Evolutionary conservation across 2,888 invertebrate genomes (phyloP).

Genomic region (Cheilosia variabilis): DNA sequence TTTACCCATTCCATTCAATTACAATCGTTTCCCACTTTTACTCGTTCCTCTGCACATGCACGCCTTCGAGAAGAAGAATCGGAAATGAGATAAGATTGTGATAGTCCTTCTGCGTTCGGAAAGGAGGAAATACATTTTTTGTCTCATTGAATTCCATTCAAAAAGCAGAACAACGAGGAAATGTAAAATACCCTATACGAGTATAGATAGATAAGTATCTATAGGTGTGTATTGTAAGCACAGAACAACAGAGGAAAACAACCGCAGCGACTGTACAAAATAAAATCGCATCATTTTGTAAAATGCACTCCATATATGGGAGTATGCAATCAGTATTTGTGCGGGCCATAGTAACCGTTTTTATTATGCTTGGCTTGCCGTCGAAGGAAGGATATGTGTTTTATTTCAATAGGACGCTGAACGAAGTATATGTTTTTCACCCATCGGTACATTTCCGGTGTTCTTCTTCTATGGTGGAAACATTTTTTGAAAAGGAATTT

Average conservation of each 20-base stretch:
- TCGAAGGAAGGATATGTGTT: not conserved
- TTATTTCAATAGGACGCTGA: not conserved
- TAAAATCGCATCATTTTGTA: constrained; percentile 35
- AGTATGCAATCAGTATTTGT: not conserved
- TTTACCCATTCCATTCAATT: constrained; percentile 58
- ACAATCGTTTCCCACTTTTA: constrained; percentile 48
- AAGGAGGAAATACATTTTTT: constrained; percentile 35
- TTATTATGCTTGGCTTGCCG: not conserved
- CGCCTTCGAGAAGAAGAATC: not conserved
- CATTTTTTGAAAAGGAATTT: not conserved
- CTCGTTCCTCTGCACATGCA: not conserved
- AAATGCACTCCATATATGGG: constrained; percentile 34
- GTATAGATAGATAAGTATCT: not conserved
- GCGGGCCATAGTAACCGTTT: not conserved
- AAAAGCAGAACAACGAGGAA: constrained; percentile 54
- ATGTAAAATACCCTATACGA: not conserved
- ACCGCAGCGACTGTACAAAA: constrained; percentile 2
- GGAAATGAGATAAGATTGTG: constrained; percentile 36
- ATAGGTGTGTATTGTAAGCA: constrained; percentile 37
- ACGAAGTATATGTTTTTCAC: not conserved
- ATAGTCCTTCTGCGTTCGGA: constrained; percentile 21
- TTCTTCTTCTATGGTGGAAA: not conserved
- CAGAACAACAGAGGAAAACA: constrained; percentile 28
- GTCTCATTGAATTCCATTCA: constrained; percentile 46
- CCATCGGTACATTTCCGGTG: constrained; percentile 19